These are phyloP conservation scores for Apis florea DNA, from an alignment of 1,140 invertebrate species.

Conservation along the genomic window DNA sequence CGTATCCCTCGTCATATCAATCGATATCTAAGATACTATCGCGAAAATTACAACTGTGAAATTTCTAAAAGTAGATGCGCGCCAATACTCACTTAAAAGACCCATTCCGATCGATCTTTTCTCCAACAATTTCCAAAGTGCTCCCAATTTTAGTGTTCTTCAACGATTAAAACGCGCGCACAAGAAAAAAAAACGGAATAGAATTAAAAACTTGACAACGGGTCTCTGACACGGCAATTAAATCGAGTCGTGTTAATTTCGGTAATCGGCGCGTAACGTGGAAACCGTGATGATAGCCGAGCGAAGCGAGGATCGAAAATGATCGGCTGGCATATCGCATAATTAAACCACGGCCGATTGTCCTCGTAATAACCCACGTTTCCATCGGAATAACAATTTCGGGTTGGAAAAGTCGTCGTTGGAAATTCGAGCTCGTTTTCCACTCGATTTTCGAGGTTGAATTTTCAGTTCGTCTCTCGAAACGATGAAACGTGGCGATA, in stretches of 20 bases:
- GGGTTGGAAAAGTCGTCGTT: not conserved
- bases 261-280: not conserved
- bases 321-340: not conserved
- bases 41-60: no score
- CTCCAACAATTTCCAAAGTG: no score
- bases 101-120: no score
- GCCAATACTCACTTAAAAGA: no score
- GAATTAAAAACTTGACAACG: not conserved
- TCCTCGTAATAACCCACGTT: slow-evolving; percentile 3
- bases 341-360: slow-evolving; percentile 17
- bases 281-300: not conserved
- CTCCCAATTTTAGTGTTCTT: no score
- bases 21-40: no score
- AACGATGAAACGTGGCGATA: not conserved
- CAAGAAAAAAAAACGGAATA: not conserved
- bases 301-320: not conserved
- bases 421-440: not conserved
- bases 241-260: slow-evolving; percentile 3
- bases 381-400: slow-evolving; percentile 23
- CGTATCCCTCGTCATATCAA: no score
- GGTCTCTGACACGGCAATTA: not conserved
- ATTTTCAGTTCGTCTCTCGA: not conserved
- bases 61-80: no score
- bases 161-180: no score
- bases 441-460: not conserved